Evolutionary conservation across 2,797 vertebrate species (phyloP).

Genomic region (Oreonectes daqikongensis): DNA sequence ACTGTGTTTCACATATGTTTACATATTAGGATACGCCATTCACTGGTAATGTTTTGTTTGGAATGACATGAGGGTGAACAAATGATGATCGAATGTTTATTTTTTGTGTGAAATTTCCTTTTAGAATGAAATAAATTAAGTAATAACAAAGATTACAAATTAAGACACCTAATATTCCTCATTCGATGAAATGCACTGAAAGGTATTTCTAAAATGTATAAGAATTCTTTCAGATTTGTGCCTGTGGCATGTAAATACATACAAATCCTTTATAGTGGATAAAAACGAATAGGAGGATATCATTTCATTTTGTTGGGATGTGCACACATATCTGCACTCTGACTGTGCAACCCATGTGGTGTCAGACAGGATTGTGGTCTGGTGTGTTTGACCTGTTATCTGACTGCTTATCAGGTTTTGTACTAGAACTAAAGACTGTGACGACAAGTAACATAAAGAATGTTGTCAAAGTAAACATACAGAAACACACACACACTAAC

Average conservation of each 20-base stretch:
- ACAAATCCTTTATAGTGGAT: background rate
- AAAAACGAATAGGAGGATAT: background rate
- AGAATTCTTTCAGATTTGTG: too few species aligned
- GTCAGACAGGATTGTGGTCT: slow-evolving; percentile 70
- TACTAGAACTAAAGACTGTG: slow-evolving; percentile 53
- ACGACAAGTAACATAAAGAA: slow-evolving; percentile 64
- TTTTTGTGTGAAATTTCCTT: too few species aligned
- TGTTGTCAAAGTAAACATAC: slow-evolving; percentile 73
- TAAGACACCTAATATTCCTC: too few species aligned
- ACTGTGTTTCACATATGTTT: too few species aligned
- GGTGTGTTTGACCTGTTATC: slow-evolving; percentile 78
- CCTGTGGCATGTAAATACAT: background rate
- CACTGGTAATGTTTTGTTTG: too few species aligned
- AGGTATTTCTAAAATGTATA: too few species aligned
- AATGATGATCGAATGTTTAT: too few species aligned
- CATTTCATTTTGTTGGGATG: background rate
- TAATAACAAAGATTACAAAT: too few species aligned
- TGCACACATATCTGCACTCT: background rate
- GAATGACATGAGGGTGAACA: too few species aligned
- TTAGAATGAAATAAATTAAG: too few species aligned
- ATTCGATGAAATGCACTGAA: too few species aligned
- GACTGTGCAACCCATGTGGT: slow-evolving; percentile 56
- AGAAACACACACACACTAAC: slow-evolving; percentile 10
- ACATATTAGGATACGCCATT: too few species aligned
- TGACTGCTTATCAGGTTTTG: slow-evolving; percentile 61